Percentiles rank a stretch among this genome's conserved stretches.
phyloP scores from a whole-genome alignment of 2,797 vertebrate species.

The Lithobates sylvaticus region DNA sequence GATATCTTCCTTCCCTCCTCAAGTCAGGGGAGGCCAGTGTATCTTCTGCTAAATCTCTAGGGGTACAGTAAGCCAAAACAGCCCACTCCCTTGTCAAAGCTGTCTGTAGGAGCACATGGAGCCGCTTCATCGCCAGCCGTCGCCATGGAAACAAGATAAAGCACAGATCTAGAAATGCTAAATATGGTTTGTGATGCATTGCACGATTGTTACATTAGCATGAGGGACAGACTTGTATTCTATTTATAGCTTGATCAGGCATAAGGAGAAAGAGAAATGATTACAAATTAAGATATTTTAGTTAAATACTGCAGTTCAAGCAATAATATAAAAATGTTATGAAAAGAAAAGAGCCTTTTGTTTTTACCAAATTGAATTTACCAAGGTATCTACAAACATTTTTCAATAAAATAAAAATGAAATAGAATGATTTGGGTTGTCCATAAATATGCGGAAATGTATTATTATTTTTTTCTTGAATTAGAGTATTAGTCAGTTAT shows the following conservation, averaged over 20 bases:
- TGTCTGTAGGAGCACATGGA: conserved; percentile 36
- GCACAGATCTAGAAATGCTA: conserved; percentile 3
- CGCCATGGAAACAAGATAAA: conserved; percentile 34
- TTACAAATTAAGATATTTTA: no score
- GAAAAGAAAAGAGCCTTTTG: no score
- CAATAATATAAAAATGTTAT: no score
- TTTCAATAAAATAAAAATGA: no score
- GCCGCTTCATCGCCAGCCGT: not conserved
- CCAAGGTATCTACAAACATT: no score
- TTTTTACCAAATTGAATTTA: no score
- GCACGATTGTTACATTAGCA: conserved; percentile 13
- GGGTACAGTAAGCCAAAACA: not conserved
- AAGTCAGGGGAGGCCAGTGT: not conserved
- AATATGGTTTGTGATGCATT: not conserved
- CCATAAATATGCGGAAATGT: no score
- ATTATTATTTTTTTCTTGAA: no score
- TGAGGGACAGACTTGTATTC: not conserved
- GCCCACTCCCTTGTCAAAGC: conserved; percentile 6
- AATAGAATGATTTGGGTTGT: no score
- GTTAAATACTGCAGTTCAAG: no score
- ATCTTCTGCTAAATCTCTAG: not conserved
- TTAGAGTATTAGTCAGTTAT: no score
- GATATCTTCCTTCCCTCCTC: not conserved
- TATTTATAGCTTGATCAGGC: conserved; percentile 23
- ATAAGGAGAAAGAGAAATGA: no score